phyloP scores from a whole-genome alignment of 1,140 invertebrate genomes.

The Cydia splendana region DNA sequence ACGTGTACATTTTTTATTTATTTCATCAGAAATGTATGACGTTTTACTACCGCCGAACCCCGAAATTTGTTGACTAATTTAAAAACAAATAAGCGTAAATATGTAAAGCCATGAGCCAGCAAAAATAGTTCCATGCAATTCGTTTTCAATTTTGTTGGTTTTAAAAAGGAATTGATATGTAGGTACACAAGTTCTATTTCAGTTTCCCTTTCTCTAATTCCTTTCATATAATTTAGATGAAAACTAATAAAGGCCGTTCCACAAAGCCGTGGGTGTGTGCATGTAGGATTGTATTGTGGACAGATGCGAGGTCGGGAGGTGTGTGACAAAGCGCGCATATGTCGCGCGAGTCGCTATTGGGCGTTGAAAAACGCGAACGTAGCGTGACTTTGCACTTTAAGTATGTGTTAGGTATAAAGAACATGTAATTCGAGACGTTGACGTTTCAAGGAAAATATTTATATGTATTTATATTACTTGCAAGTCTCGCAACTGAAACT shows the following conservation, averaged over 20 bases:
- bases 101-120: no score
- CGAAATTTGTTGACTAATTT: no score
- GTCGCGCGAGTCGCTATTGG: slow-evolving; percentile 62
- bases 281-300: slow-evolving; percentile 43
- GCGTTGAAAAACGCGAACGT: slow-evolving; percentile 57
- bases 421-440: background rate
- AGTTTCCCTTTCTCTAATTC: slow-evolving; percentile 7
- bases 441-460: background rate
- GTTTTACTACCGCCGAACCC: no score
- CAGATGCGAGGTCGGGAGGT: slow-evolving; percentile 62
- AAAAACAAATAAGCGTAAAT: no score
- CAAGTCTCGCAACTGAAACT: background rate
- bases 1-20: no score
- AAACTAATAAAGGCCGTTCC: slow-evolving; percentile 45
- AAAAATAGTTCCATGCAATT: no score
- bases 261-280: slow-evolving; percentile 64
- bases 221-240: slow-evolving; percentile 17
- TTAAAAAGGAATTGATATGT: background rate
- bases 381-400: slow-evolving; percentile 46
- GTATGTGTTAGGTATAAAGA: slow-evolving; percentile 1
- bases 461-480: background rate
- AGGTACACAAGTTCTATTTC: background rate
- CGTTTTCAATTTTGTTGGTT: background rate
- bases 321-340: slow-evolving; percentile 63
- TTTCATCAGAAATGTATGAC: no score